Evolutionary conservation across 2,113 vertebrate genomes (phyloP).

Genomic region (Chionis minor): DNA sequence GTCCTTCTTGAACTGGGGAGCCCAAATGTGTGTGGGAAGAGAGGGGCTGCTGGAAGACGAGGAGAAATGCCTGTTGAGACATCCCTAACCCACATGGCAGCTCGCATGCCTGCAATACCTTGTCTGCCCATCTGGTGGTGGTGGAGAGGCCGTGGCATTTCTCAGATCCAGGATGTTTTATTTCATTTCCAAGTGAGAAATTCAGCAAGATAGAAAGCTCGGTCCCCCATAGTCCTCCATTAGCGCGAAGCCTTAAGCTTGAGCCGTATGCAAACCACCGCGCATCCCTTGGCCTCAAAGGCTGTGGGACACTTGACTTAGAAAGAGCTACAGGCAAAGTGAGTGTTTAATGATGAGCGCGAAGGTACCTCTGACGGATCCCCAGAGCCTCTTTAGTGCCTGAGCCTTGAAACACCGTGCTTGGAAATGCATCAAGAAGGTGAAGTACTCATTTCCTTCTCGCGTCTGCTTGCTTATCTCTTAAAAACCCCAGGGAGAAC

Average conservation of each 20-base stretch:
- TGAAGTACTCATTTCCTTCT: background rate
- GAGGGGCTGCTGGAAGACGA: background rate
- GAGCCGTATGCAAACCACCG: fast-evolving
- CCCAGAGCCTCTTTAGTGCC: background rate
- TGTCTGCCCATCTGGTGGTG: background rate
- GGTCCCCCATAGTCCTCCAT: too few relatives aligned
- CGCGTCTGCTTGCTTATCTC: background rate
- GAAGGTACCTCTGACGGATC: background rate
- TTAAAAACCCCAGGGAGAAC: background rate
- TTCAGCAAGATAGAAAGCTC: background rate
- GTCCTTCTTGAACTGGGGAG: too few relatives aligned
- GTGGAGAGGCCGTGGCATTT: background rate
- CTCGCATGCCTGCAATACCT: background rate
- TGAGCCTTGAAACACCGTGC: fast-evolving
- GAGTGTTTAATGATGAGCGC: background rate
- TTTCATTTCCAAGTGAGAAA: background rate
- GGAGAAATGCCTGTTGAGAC: background rate
- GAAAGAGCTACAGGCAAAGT: background rate
- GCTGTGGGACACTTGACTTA: background rate
- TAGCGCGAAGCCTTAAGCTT: background rate
- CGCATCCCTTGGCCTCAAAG: background rate
- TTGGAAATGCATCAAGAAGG: background rate
- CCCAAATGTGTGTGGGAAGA: background rate
- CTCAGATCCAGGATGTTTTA: background rate
- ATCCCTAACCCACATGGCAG: background rate